A percentile compares a stretch with the other conserved stretches of the same genome.
Evolutionary conservation across 1,140 invertebrate genomes (phyloP).

Genomic region (Caenorhabditis tropicalis): DNA sequence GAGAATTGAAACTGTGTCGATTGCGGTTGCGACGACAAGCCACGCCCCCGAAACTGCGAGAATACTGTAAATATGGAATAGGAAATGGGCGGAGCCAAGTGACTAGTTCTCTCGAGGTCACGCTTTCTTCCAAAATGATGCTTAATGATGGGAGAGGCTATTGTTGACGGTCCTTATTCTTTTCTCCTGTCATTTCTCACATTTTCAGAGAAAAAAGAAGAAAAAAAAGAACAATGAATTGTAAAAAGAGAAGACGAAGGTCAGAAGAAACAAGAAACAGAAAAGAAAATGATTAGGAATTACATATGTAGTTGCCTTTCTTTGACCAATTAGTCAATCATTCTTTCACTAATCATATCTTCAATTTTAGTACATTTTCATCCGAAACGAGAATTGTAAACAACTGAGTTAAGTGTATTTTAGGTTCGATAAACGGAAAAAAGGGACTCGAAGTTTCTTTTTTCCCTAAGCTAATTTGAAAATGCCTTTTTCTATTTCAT

Average conservation of each 20-base stretch:
- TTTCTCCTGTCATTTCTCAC: neutral
- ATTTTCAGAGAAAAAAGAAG: neutral
- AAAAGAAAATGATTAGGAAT: neutral
- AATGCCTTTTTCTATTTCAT: too few relatives aligned
- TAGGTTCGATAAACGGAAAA: neutral
- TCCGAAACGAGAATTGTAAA: neutral
- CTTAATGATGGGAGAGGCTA: neutral
- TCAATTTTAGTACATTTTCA: neutral
- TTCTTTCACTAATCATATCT: neutral
- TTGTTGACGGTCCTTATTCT: neutral
- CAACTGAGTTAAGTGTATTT: neutral
- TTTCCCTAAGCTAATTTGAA: too few relatives aligned
- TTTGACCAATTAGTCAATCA: conserved; percentile 21
- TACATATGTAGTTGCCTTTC: too few relatives aligned
- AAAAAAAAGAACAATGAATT: neutral
- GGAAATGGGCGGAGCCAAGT: neutral
- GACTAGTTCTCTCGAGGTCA: conserved; percentile 4
- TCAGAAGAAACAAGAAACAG: neutral
- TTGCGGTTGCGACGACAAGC: neutral
- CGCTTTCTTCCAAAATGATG: neutral
- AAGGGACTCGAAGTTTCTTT: neutral
- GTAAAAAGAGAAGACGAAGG: neutral
- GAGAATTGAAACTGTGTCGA: neutral
- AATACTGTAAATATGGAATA: conserved; percentile 7
- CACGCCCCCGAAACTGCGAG: conserved; percentile 20